Percentiles rank a stretch among this genome's conserved stretches.
These are phyloP conservation scores for Hystrix brachyura DNA, from an alignment of 2,113 vertebrate genomes.

Conservation along the genomic window DNA sequence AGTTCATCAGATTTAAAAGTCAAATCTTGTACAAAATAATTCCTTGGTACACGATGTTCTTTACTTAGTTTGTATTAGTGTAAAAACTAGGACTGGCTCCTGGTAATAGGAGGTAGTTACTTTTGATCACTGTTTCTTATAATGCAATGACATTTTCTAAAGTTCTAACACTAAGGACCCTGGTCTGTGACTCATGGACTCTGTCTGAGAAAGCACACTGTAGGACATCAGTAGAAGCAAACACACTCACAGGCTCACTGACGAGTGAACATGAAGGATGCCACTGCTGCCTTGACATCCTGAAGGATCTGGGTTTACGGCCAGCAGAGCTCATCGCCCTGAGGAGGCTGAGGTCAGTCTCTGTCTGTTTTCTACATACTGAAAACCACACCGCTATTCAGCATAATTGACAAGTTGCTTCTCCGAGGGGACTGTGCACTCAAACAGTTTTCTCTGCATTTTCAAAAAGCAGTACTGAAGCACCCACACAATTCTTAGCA, in stretches of 20 bases:
- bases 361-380: conserved; percentile 51
- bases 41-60: conserved; percentile 84
- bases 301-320: not conserved
- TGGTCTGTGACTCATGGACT: conserved; percentile 63
- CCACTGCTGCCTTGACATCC: not conserved
- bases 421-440: conserved; percentile 44
- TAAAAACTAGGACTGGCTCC: conserved; percentile 75
- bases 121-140: conserved; percentile 84
- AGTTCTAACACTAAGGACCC: conserved; percentile 73
- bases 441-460: conserved; percentile 56
- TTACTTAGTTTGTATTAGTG: conserved; percentile 85
- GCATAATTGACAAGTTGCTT: conserved; percentile 62
- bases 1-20: conserved; percentile 83
- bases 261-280: not conserved
- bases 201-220: conserved; percentile 61
- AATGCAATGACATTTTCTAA: conserved; percentile 80
- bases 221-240: conserved; percentile 46
- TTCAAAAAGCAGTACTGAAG: conserved; percentile 44
- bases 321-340: conserved; percentile 67
- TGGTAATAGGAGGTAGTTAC: conserved; percentile 75
- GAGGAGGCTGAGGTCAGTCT: conserved; percentile 50
- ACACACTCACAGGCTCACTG: not conserved
- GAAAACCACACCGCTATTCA: conserved; percentile 26
- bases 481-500: conserved; percentile 21
- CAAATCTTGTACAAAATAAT: conserved; percentile 74